A percentile compares a stretch with the other conserved stretches of the same genome.
Evolutionary conservation across 1,140 invertebrate genomes (phyloP).

Genomic region (Diuraphis noxia): DNA sequence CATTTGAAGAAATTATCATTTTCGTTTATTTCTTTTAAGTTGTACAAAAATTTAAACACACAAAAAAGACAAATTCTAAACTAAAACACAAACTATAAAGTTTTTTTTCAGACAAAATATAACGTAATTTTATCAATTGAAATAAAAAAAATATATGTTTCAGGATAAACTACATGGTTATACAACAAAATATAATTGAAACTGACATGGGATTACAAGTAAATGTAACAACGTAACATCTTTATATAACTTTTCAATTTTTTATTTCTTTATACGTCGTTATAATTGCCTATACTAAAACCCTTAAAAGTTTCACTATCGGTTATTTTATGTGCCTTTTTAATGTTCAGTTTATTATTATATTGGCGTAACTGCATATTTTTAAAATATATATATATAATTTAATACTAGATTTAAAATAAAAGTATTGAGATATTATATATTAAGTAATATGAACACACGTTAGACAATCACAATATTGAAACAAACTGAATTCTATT

Average conservation of each 20-base stretch:
- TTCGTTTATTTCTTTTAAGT: background rate
- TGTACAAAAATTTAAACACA: background rate
- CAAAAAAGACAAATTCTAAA: background rate
- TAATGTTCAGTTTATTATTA: background rate
- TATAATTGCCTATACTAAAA: background rate
- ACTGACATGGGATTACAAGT: background rate
- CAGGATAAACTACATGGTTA: background rate
- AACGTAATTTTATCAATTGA: background rate
- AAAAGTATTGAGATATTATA: background rate
- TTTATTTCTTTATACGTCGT: background rate
- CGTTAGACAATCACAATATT: background rate
- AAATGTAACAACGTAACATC: background rate
- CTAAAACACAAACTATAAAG: background rate
- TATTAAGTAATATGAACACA: no score
- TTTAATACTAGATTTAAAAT: background rate
- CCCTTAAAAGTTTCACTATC: background rate
- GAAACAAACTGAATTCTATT: background rate
- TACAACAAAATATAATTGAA: background rate
- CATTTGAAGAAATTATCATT: background rate
- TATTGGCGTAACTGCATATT: background rate
- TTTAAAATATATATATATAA: background rate
- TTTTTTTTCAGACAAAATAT: background rate
- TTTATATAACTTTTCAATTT: background rate
- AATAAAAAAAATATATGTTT: background rate
- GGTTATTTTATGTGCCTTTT: background rate